These are phyloP conservation scores for Trematocara zebra DNA, from an alignment of 2,113 vertebrate genomes.

Conservation along the genomic window DNA sequence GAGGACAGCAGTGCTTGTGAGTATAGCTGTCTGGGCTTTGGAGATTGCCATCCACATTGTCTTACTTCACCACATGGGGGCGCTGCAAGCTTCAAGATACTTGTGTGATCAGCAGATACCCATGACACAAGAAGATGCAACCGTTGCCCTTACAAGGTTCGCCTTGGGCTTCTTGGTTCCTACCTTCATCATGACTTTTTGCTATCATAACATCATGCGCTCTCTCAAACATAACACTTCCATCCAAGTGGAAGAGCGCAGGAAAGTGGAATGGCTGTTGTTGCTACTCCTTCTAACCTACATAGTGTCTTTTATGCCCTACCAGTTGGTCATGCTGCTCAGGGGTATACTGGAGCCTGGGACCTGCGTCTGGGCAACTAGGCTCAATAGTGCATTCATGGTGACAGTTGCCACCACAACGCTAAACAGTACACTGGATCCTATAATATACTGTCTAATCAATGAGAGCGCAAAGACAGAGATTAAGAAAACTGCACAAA, in stretches of 20 bases:
- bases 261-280: constrained; percentile 34
- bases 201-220: constrained; percentile 75
- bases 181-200: constrained; percentile 74
- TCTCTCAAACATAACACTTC: constrained; percentile 56
- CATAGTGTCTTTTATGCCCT: constrained; percentile 79
- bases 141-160: constrained; percentile 72
- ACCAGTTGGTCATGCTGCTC: constrained; percentile 78
- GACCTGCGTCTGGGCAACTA: constrained; percentile 65
- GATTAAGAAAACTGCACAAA: not conserved
- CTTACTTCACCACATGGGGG: constrained; percentile 65
- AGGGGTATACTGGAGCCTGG: constrained; percentile 71
- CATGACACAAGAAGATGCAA: constrained; percentile 60
- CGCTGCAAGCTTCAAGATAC: constrained; percentile 54
- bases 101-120: constrained; percentile 76
- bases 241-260: not conserved
- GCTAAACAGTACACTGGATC: constrained; percentile 82
- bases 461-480: constrained; percentile 59
- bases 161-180: constrained; percentile 79
- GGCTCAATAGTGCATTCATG: constrained; percentile 75
- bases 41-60: constrained; percentile 71
- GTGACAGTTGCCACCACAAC: constrained; percentile 78
- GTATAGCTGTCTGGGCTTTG: constrained; percentile 72
- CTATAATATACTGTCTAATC: constrained; percentile 82
- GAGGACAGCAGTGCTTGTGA: constrained; percentile 65
- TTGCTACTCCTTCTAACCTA: constrained; percentile 79